Evolutionary conservation across 2,888 invertebrate genomes (phyloP).

Genomic region (Scaptomyza polygonia): DNA sequence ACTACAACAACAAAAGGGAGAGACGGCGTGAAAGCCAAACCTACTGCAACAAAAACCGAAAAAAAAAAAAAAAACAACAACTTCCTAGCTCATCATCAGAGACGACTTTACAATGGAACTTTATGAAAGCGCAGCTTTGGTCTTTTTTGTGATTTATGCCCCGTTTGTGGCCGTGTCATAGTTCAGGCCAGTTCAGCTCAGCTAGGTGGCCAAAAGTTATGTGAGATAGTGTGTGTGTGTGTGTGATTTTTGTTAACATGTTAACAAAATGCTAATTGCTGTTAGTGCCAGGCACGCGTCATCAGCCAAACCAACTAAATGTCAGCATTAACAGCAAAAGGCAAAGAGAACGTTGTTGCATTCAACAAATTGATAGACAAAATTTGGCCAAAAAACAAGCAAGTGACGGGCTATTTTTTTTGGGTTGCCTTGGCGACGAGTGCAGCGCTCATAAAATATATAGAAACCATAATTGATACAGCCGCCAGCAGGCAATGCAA

Average conservation of each 20-base stretch:
- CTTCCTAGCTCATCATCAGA: constrained; percentile 19
- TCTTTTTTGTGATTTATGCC: constrained; percentile 62
- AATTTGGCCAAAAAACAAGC: constrained; percentile 53
- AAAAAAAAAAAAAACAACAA: neutral
- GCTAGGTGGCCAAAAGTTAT: constrained; percentile 38
- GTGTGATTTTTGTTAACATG: constrained; percentile 31
- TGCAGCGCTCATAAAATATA: constrained; percentile 62
- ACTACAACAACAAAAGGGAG: neutral
- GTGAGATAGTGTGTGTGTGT: neutral
- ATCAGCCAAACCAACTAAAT: constrained; percentile 37
- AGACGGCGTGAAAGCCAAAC: constrained; percentile 77
- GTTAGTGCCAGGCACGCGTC: constrained; percentile 61
- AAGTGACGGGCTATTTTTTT: constrained; percentile 49
- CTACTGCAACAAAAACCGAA: constrained; percentile 40
- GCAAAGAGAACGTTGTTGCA: constrained; percentile 51
- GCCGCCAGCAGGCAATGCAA: constrained; percentile 28
- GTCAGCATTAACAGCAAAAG: constrained; percentile 47
- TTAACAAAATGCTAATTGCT: constrained; percentile 69
- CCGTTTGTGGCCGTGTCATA: constrained; percentile 59
- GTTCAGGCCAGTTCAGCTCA: constrained; percentile 49
- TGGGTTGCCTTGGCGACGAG: constrained; percentile 21
- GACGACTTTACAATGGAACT: constrained; percentile 54
- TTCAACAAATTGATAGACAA: too few relatives aligned
- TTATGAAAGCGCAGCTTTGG: neutral
- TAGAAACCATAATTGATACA: constrained; percentile 55